phyloP scores from a whole-genome alignment of 2,888 invertebrate species.

The Dexiosoma caninum region DNA sequence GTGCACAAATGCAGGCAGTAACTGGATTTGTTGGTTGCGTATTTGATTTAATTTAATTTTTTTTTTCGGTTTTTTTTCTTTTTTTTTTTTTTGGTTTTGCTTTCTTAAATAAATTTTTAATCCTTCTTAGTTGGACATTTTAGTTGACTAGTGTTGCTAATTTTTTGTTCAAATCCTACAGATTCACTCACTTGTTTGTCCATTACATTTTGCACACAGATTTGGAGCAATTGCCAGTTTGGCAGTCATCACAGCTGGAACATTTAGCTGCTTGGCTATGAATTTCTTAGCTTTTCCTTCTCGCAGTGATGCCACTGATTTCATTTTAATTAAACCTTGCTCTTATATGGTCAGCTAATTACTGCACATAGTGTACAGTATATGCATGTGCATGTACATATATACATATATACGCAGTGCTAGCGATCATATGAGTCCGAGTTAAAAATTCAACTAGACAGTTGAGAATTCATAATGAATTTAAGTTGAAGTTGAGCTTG shows the following conservation, averaged over 20 bases:
- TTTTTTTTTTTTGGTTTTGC: too few relatives aligned
- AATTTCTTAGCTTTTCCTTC: background rate
- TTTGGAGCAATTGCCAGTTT: constrained; percentile 55
- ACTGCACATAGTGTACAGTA: constrained; percentile 19
- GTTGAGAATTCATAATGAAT: constrained; percentile 25
- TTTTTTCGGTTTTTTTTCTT: too few relatives aligned
- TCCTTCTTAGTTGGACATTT: constrained; percentile 60
- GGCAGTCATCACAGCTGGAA: constrained; percentile 34
- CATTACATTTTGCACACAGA: constrained; percentile 20
- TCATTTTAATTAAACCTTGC: constrained; percentile 60
- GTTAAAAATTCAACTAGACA: background rate
- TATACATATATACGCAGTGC: too few relatives aligned
- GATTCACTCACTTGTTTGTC: constrained; percentile 3
- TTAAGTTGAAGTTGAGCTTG: constrained; percentile 49
- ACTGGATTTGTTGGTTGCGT: background rate
- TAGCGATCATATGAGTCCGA: background rate
- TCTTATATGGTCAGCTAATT: constrained; percentile 51
- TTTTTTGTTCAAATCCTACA: constrained; percentile 37
- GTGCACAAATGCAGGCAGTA: constrained; percentile 14
- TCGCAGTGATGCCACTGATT: constrained; percentile 48
- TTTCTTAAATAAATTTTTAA: constrained; percentile 48
- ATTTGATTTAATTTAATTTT: background rate
- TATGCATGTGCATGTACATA: too few relatives aligned
- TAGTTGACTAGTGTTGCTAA: constrained; percentile 59
- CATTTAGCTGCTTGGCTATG: constrained; percentile 27